These are phyloP conservation scores for Drosophila saltans DNA, from an alignment of 1,140 invertebrate species.

Conservation along the genomic window DNA sequence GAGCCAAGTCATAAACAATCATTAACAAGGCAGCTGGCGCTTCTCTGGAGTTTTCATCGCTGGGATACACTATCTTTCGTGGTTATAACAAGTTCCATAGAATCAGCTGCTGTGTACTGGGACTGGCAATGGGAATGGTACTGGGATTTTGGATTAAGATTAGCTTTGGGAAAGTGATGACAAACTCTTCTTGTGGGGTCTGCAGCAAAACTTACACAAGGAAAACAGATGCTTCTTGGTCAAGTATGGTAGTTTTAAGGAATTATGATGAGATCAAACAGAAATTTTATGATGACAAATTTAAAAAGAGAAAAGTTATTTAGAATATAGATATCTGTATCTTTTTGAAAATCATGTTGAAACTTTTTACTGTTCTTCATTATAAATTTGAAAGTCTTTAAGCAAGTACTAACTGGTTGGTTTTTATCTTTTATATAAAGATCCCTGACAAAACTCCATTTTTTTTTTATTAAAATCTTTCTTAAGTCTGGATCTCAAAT, in stretches of 20 bases:
- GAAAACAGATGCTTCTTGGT: constrained; percentile 12
- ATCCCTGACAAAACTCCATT: too few relatives aligned
- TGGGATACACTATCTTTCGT: constrained; percentile 46
- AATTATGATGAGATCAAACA: constrained; percentile 46
- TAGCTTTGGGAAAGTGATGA: constrained; percentile 59
- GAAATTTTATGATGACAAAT: neutral
- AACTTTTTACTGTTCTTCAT: too few relatives aligned
- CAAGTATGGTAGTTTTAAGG: constrained; percentile 47
- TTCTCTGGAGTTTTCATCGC: constrained; percentile 34
- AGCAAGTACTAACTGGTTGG: too few relatives aligned
- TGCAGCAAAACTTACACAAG: neutral
- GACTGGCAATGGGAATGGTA: neutral
- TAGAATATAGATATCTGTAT: too few relatives aligned
- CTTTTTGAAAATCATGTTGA: too few relatives aligned
- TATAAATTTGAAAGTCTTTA: too few relatives aligned
- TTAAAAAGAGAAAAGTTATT: too few relatives aligned
- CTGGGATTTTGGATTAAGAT: constrained; percentile 20
- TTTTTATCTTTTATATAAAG: too few relatives aligned
- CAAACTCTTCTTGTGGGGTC: constrained; percentile 71
- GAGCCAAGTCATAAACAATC: constrained; percentile 76
- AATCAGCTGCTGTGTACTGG: constrained; percentile 58
- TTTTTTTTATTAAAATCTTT: too few relatives aligned
- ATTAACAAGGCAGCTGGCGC: constrained; percentile 59
- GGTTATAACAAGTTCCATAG: constrained; percentile 64
- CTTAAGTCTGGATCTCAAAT: too few relatives aligned